Evolutionary conservation across 2,113 vertebrate genomes (phyloP).

Genomic region (Coryphaenoides rupestris): DNA sequence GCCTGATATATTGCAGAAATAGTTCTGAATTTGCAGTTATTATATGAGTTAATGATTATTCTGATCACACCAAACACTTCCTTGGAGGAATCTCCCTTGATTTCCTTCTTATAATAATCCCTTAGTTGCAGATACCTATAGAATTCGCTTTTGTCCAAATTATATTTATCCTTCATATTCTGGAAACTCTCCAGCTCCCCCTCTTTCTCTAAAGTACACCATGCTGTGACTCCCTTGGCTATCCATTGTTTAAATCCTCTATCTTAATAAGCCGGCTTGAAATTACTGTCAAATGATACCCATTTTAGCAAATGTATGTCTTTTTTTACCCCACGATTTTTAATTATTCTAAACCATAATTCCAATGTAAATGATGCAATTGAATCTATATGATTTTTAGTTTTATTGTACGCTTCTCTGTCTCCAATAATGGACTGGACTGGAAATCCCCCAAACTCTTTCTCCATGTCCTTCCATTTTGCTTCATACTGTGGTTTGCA

Average conservation of each 20-base stretch:
- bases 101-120: neutral
- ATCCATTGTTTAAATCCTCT: neutral
- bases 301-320: neutral
- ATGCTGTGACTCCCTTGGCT: conserved; percentile 1
- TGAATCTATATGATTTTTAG: neutral
- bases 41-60: neutral
- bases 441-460: neutral
- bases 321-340: neutral
- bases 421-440: neutral
- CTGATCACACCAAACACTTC: conserved; percentile 1
- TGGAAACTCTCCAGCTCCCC: conserved; percentile 3
- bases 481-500: neutral
- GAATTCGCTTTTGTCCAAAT: neutral
- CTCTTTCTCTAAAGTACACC: neutral
- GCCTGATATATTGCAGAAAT: neutral
- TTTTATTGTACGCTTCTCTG: neutral
- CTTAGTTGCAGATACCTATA: no score
- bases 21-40: neutral
- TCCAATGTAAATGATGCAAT: neutral
- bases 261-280: neutral
- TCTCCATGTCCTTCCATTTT: neutral
- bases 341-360: neutral
- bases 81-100: neutral
- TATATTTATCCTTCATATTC: neutral
- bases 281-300: conserved; percentile 2